Evolutionary conservation across 2,797 vertebrate genomes (phyloP), one percentile per base, ranked within the genome.

Genomic region (Sparidentex hasta): DNA sequence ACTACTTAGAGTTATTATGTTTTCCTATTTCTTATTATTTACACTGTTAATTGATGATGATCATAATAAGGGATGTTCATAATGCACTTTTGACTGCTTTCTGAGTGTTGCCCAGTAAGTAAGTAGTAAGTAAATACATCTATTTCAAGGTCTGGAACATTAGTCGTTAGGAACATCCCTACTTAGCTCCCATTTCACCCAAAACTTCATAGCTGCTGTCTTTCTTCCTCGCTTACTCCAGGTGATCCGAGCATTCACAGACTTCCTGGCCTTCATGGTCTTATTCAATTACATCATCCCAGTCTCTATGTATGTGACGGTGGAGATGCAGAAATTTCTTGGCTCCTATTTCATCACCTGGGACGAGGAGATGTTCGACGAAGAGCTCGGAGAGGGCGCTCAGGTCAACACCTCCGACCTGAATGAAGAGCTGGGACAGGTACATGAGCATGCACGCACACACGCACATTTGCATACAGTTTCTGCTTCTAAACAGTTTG

Each of bases 211-310:
- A 18, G 12, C 38, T 20, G 33, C 25, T 44, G 7, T 43, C 23
- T 48, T n/a, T 66, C 20, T 48, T n/a, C 11, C 46, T 57, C 3
- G 6, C 14, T 18, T 20, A 3, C 29, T 16, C 23, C 75, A 98
- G 98, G 95, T 99, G 82, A 97, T 99, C 90, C 95, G 94, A 86
- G 97, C 97, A 0, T 97, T 99, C 93, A 99, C 98, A 11, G 98
- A 99, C 91, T 99, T 99, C 92, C 95, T 99, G 90, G 98, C 98
- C 63, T 99, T 98, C 92, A 99, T 99, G 98, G 98, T 99, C 71
- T 95, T 99, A 65, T 99, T 99, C 90, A 99, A 99, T 90, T 99
- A 99, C 95, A 99, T 99, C 95, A 99, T 99, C 88, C 98, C 98
- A 0, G 98, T 99, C 66, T 99, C 98, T 29, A 99, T 99, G 98